phyloP scores from a whole-genome alignment of 2,797 vertebrate species.

The Rhinophrynus dorsalis region DNA sequence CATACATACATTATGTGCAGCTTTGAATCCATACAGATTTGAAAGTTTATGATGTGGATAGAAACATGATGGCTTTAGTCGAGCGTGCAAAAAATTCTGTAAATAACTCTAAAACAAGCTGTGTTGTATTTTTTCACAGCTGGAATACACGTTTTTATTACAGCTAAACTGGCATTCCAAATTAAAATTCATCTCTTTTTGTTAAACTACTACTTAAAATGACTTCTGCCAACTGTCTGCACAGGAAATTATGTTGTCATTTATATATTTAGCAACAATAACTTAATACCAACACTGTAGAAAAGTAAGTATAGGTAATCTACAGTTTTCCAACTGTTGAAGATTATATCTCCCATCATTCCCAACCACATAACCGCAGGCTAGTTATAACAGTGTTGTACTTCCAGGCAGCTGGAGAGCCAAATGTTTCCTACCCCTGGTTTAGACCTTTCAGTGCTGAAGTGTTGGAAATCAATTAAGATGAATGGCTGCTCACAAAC shows the following conservation, averaged over 20 bases:
- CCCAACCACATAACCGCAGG: too few species aligned
- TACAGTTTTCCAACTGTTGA: too few species aligned
- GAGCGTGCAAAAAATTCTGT: conserved; percentile 58
- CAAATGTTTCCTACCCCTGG: too few species aligned
- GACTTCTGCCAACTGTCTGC: conserved; percentile 71
- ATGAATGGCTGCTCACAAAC: too few species aligned
- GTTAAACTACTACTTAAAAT: conserved; percentile 71
- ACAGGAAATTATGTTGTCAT: conserved; percentile 68
- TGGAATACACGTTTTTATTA: conserved; percentile 75
- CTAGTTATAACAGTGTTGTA: too few species aligned
- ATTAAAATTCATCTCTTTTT: conserved; percentile 77
- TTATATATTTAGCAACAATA: conserved; percentile 59
- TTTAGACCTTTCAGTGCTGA: too few species aligned
- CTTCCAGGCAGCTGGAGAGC: too few species aligned
- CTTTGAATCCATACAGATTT: conserved; percentile 54
- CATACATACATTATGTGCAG: conserved; percentile 43
- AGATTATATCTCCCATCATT: too few species aligned
- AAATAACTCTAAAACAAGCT: conserved; percentile 73
- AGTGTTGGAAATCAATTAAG: too few species aligned
- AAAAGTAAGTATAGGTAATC: too few species aligned
- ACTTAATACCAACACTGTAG: background rate
- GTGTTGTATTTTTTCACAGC: conserved; percentile 65
- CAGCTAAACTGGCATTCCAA: conserved; percentile 70
- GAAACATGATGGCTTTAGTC: conserved; percentile 58
- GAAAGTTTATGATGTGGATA: conserved; percentile 57